Percentiles rank a stretch among this genome's conserved stretches.
phyloP scores from a whole-genome alignment of 2,113 vertebrate species.

The Neogobius melanostomus region DNA sequence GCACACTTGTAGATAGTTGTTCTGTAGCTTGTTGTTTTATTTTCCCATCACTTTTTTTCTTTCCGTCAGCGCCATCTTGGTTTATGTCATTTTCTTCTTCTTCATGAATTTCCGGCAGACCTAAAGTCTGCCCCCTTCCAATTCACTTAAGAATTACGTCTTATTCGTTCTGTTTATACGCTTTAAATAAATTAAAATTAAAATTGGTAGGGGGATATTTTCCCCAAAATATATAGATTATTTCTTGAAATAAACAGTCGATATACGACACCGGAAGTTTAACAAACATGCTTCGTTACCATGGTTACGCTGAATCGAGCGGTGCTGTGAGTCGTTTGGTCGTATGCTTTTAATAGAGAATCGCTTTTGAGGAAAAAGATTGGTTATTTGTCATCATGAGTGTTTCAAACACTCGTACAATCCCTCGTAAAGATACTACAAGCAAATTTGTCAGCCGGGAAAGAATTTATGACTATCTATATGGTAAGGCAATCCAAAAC shows the following conservation, averaged over 20 bases:
- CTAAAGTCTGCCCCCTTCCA: too few species aligned
- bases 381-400: constrained; percentile 41
- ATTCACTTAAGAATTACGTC: too few species aligned
- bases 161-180: background rate
- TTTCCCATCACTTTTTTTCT: constrained; percentile 65
- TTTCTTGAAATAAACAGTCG: too few species aligned
- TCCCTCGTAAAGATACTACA: constrained; percentile 3
- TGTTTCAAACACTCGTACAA: constrained; percentile 24
- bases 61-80: constrained; percentile 76
- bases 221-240: background rate
- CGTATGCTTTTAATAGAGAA: background rate
- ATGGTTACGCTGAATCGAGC: background rate
- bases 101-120: background rate
- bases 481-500: constrained; percentile 58
- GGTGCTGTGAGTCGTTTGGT: too few species aligned
- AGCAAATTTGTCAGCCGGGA: constrained; percentile 18
- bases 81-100: constrained; percentile 67
- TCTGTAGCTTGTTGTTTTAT: constrained; percentile 53
- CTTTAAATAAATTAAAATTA: background rate
- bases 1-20: constrained; percentile 32
- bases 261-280: background rate
- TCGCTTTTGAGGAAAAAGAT: background rate
- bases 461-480: constrained; percentile 69
- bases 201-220: background rate
- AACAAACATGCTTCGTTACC: background rate